phyloP scores from a whole-genome alignment of 2,888 invertebrate species.

The Biston betularia region DNA sequence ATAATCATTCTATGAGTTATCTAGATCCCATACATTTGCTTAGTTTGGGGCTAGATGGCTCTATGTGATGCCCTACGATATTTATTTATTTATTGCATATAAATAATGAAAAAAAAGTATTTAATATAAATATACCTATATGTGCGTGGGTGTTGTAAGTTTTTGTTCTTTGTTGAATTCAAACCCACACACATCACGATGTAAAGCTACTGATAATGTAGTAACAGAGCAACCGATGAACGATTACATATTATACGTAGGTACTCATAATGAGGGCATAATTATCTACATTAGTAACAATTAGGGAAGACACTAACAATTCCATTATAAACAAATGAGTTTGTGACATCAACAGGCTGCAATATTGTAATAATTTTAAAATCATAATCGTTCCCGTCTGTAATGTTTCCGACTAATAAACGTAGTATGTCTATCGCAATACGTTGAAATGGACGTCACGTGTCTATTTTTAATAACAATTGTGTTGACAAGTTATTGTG shows the following conservation, averaged over 20 bases:
- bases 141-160: too few relatives aligned
- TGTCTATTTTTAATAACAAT: conserved; percentile 54
- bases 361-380: conserved; percentile 1
- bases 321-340: conserved; percentile 3
- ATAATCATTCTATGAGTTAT: too few relatives aligned
- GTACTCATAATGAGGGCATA: not conserved
- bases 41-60: too few relatives aligned
- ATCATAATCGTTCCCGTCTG: not conserved
- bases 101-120: too few relatives aligned
- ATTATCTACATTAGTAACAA: not conserved
- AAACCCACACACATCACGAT: too few relatives aligned
- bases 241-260: not conserved
- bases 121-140: too few relatives aligned
- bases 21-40: too few relatives aligned
- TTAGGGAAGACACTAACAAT: not conserved
- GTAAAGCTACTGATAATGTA: too few relatives aligned
- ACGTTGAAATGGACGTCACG: conserved; percentile 68
- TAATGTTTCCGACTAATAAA: not conserved
- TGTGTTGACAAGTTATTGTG: conserved; percentile 46
- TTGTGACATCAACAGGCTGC: not conserved
- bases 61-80: too few relatives aligned
- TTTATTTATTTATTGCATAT: too few relatives aligned
- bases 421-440: conserved; percentile 55
- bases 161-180: too few relatives aligned
- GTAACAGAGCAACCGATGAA: too few relatives aligned